phyloP scores from a whole-genome alignment of 2,113 vertebrate genomes.

The Onychostruthus taczanowskii region DNA sequence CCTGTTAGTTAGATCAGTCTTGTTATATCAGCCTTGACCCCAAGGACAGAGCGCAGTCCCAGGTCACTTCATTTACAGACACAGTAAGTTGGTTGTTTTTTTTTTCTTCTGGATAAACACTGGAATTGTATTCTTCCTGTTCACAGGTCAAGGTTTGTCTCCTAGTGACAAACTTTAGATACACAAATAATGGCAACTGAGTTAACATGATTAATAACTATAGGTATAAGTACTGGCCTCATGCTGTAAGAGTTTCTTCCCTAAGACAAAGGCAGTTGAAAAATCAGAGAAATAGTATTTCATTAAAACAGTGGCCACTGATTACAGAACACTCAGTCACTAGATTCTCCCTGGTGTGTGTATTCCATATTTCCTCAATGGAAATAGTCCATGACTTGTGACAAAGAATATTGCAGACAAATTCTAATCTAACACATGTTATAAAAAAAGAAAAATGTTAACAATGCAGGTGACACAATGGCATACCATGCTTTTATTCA shows the following conservation, averaged over 20 bases:
- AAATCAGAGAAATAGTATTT: not conserved
- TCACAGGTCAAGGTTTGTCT: not conserved
- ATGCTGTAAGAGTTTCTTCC: not conserved
- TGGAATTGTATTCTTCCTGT: not conserved
- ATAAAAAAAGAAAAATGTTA: not conserved
- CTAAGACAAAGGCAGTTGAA: not conserved
- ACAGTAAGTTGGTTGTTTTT: not conserved
- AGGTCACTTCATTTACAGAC: not conserved
- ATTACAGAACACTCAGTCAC: not conserved
- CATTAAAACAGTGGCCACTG: fast-evolving
- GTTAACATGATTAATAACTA: not conserved
- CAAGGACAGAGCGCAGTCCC: not conserved
- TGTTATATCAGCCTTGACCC: not conserved
- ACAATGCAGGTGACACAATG: not conserved
- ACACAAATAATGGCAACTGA: not conserved
- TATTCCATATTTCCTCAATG: not conserved
- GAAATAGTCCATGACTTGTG: not conserved
- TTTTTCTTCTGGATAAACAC: not conserved
- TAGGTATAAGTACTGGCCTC: not conserved
- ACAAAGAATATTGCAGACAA: not conserved
- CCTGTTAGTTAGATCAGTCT: not conserved
- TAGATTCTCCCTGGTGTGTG: not conserved
- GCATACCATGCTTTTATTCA: not conserved
- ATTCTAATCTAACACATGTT: not conserved
- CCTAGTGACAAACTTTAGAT: not conserved